Conservation (phyloP, 2,113 vertebrate species). For the Scytalopus superciliaris region DNA sequence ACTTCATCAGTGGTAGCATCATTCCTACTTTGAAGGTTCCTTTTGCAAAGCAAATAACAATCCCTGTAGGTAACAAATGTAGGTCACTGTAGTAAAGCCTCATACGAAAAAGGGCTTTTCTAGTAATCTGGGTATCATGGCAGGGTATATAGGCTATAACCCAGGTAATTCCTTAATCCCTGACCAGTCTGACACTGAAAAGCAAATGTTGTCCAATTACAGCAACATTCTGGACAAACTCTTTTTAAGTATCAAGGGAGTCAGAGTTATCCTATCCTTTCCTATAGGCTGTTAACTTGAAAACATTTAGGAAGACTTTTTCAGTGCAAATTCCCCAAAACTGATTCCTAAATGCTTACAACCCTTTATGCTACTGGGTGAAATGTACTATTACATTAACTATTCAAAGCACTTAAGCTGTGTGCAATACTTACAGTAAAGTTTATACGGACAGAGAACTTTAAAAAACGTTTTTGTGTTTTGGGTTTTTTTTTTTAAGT, state of each 20-base stretch:
- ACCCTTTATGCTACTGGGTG: neutral
- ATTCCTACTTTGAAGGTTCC: neutral
- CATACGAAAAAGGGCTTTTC: neutral
- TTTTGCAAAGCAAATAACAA: neutral
- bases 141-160: neutral
- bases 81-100: neutral
- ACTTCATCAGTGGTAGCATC: neutral
- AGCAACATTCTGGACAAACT: neutral
- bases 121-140: neutral
- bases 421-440: neutral
- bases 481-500: neutral
- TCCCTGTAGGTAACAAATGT: neutral
- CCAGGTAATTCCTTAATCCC: neutral
- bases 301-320: neutral
- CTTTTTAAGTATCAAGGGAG: neutral
- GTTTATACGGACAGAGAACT: neutral
- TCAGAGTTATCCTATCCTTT: neutral
- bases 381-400: neutral
- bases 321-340: neutral
- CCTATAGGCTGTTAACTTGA: neutral
- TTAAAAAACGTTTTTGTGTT: rapidly evolving
- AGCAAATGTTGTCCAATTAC: neutral
- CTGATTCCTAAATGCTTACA: neutral
- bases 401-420: neutral
- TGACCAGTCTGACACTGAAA: neutral